Conservation (phyloP, 2,113 vertebrate genomes). For the Stigmatopora nigra region DNA sequence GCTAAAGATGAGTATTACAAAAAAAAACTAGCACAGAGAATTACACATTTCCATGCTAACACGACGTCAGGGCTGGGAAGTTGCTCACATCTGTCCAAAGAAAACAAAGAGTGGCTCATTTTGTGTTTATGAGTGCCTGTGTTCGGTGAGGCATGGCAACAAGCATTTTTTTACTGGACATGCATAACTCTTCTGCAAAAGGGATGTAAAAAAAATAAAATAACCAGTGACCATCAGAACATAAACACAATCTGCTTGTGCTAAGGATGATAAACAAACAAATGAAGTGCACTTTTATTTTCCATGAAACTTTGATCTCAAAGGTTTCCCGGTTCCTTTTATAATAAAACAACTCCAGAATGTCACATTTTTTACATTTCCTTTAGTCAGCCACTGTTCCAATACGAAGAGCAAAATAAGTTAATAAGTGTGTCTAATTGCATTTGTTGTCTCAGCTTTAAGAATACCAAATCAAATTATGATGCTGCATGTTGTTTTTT, state of each 20-base stretch:
- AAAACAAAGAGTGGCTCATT: no score
- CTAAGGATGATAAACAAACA: background rate
- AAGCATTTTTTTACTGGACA: no score
- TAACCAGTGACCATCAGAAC: background rate
- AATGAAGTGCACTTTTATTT: background rate
- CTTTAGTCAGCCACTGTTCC: conserved; percentile 44
- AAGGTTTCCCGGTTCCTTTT: conserved; percentile 16
- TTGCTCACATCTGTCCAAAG: no score
- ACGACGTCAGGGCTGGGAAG: no score
- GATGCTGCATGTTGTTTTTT: conserved; percentile 46
- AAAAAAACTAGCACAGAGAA: no score
- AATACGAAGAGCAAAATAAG: conserved; percentile 49
- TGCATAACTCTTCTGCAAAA: no score
- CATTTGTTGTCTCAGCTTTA: conserved; percentile 54
- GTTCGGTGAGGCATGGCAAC: no score
- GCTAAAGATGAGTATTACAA: no score
- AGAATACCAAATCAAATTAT: conserved; percentile 60
- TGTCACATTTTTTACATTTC: conserved; percentile 39
- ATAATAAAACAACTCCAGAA: conserved; percentile 48
- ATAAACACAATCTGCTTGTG: background rate
- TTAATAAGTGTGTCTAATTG: conserved; percentile 63
- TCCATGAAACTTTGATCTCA: background rate
- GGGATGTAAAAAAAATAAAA: background rate
- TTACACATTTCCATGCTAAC: no score
- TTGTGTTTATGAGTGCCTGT: no score